A percentile compares a stretch with the other conserved stretches of the same genome.
Conservation (phyloP, 2,888 invertebrate genomes). For the Itoplectis maculator region DNA sequence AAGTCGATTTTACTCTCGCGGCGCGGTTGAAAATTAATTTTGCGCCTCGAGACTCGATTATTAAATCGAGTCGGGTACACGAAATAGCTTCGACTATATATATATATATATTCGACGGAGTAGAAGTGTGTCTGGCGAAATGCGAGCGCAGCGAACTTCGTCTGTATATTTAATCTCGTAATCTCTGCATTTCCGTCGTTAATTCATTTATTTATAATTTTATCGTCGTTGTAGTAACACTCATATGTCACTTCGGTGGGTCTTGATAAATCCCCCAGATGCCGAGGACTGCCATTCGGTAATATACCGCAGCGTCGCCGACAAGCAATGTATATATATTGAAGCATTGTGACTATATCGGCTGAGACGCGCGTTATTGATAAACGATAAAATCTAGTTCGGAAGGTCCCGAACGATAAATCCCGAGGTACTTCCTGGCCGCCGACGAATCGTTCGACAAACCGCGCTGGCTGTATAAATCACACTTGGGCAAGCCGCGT, state of each 20-base stretch:
- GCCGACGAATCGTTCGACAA: constrained; percentile 80
- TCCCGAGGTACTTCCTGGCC: constrained; percentile 78
- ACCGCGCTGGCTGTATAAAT: constrained; percentile 80
- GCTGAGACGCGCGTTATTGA: constrained; percentile 76
- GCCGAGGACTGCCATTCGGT: not conserved
- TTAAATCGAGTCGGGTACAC: not conserved
- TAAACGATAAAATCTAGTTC: constrained; percentile 81
- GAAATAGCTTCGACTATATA: not conserved
- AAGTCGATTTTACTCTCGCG: not conserved
- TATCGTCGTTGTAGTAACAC: not conserved
- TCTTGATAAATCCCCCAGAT: constrained; percentile 22
- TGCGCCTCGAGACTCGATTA: not conserved
- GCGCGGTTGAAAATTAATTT: not conserved
- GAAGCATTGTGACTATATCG: constrained; percentile 32
- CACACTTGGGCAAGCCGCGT: constrained; percentile 71
- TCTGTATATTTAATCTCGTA: not conserved
- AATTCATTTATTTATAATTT: constrained; percentile 7
- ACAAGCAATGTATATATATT: not conserved
- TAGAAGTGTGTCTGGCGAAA: not conserved
- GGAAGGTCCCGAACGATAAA: constrained; percentile 77
- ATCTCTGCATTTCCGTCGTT: not conserved
- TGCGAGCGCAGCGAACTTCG: no score
- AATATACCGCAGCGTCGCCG: not conserved
- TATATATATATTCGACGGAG: not conserved
- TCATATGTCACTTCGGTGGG: not conserved